Evolutionary conservation across 1,140 invertebrate species (phyloP).

Genomic region (Drosophila ananassae): DNA sequence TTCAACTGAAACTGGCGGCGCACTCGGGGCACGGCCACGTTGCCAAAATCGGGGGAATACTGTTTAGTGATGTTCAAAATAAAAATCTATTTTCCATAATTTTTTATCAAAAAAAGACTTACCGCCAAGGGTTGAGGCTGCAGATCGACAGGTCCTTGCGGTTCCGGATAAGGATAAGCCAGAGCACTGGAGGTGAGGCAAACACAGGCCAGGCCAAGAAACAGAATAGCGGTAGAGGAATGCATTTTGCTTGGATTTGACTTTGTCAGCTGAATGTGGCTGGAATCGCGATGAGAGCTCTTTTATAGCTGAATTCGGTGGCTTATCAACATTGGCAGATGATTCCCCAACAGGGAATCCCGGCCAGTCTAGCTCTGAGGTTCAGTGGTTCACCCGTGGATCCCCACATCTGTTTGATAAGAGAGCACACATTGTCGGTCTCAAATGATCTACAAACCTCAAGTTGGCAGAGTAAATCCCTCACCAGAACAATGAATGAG

Average conservation of each 20-base stretch:
- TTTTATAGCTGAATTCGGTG: slow-evolving; percentile 22
- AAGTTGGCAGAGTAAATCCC: slow-evolving; percentile 19
- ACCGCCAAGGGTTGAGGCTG: slow-evolving; percentile 27
- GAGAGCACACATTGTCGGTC: not conserved
- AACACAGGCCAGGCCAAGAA: slow-evolving; percentile 33
- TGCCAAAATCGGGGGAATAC: slow-evolving; percentile 5
- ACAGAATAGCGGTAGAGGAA: slow-evolving; percentile 16
- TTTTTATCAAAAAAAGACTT: not conserved
- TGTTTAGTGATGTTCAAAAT: not conserved
- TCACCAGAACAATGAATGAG: slow-evolving; percentile 15
- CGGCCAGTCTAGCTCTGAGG: not conserved
- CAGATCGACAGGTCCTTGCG: slow-evolving; percentile 6
- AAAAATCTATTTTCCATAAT: not conserved
- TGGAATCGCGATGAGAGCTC: not conserved
- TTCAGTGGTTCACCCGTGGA: slow-evolving; percentile 50
- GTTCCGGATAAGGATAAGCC: slow-evolving; percentile 44
- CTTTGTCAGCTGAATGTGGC: slow-evolving; percentile 26
- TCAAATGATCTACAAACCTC: slow-evolving; percentile 9
- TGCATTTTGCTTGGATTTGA: slow-evolving; percentile 43
- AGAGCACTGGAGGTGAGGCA: slow-evolving; percentile 5
- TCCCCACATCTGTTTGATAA: slow-evolving; percentile 60
- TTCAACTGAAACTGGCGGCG: slow-evolving; percentile 54
- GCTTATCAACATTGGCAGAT: slow-evolving; percentile 38
- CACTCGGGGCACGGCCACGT: slow-evolving; percentile 23
- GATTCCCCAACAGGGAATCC: slow-evolving; percentile 54